Conservation (phyloP, 2,888 invertebrate species). For the Lepidochitona cinerea region DNA sequence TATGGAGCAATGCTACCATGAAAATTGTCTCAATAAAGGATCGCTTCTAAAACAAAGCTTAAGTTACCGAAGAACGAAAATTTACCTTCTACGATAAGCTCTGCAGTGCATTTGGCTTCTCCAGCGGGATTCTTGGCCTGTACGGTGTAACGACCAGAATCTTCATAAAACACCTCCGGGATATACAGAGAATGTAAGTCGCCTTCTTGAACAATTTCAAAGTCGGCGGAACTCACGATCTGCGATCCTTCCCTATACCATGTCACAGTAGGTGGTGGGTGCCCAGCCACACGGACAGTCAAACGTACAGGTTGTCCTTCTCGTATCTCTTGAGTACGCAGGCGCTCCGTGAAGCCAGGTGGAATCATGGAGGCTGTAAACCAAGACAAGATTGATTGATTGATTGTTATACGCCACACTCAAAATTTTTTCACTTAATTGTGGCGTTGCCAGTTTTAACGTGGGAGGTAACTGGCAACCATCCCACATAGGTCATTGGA, state of each 20-base stretch:
- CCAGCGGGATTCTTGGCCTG: conserved; percentile 68
- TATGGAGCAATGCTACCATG: no score
- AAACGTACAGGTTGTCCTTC: conserved; percentile 67
- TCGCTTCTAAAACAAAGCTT: background rate
- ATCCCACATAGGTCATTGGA: no score
- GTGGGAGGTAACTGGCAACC: no score
- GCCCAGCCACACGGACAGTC: conserved; percentile 65
- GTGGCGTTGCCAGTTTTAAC: no score
- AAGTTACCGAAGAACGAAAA: background rate
- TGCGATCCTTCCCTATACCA: conserved; percentile 68
- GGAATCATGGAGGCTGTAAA: conserved; percentile 86
- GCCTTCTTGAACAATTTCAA: conserved; percentile 75
- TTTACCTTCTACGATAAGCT: conserved; percentile 77
- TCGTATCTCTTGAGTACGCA: conserved; percentile 79
- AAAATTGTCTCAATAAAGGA: no score
- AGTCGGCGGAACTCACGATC: conserved; percentile 71
- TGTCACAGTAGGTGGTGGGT: conserved; percentile 65
- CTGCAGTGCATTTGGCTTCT: conserved; percentile 80
- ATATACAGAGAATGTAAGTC: conserved; percentile 78
- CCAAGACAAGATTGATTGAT: no score
- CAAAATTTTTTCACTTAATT: no score
- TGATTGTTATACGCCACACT: no score
- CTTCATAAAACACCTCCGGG: conserved; percentile 76
- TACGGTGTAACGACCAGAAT: conserved; percentile 69
- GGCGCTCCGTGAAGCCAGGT: conserved; percentile 84